phyloP scores from a whole-genome alignment of 2,113 vertebrate genomes.

The Heteronetta atricapilla region DNA sequence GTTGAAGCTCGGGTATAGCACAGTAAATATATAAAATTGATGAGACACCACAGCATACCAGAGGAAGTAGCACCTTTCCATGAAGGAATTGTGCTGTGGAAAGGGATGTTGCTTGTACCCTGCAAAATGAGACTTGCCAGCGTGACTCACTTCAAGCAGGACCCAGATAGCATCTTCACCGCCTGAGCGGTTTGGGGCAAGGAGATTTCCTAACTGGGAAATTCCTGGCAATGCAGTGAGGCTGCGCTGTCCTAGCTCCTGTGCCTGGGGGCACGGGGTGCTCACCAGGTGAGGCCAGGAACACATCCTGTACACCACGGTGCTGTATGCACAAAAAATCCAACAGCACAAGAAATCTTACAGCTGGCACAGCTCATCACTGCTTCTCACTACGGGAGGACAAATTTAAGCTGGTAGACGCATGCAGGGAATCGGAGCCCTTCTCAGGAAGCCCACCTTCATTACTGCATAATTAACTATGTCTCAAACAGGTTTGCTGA shows the following conservation, averaged over 20 bases:
- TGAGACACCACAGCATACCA: background rate
- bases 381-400: background rate
- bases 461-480: background rate
- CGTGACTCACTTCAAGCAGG: background rate
- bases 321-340: too few species aligned
- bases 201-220: background rate
- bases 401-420: background rate
- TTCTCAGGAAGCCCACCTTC: background rate
- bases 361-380: background rate
- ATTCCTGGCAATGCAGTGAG: background rate
- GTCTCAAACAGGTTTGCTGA: background rate
- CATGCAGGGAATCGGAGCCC: accelerated
- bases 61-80: background rate
- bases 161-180: background rate
- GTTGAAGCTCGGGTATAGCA: background rate
- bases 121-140: background rate
- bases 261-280: background rate
- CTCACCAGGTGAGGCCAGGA: background rate
- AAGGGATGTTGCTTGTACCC: background rate
- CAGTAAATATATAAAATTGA: background rate
- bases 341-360: background rate
- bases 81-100: background rate
- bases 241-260: background rate
- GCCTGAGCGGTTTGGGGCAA: background rate
- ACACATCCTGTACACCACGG: too few species aligned